Evolutionary conservation across 2,888 invertebrate species (phyloP).

Genomic region (Apoda limacodes): DNA sequence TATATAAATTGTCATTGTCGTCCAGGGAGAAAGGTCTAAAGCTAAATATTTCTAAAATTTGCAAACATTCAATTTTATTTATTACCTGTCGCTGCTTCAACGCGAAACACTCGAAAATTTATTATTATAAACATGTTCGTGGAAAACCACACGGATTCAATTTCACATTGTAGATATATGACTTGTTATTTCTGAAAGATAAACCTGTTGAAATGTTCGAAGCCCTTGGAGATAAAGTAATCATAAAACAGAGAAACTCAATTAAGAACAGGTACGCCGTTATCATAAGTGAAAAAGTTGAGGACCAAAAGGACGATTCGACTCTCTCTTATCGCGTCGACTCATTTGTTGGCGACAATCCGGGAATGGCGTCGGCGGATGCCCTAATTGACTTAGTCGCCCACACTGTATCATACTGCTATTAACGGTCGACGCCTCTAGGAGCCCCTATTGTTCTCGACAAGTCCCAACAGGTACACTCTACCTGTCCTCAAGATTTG

Average conservation of each 20-base stretch:
- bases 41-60: too few species aligned
- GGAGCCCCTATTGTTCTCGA: constrained; percentile 59
- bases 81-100: too few species aligned
- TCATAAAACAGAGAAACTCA: constrained; percentile 56
- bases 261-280: constrained; percentile 54
- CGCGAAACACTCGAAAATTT: too few species aligned
- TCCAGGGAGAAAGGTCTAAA: too few species aligned
- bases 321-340: constrained; percentile 51
- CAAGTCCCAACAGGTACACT: constrained; percentile 47
- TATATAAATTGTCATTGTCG: constrained; percentile 26
- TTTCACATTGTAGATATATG: too few species aligned
- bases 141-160: too few species aligned
- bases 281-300: constrained; percentile 47
- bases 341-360: constrained; percentile 65
- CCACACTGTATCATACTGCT: constrained; percentile 59
- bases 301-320: constrained; percentile 41
- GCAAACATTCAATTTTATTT: too few species aligned
- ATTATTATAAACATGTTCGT: too few species aligned
- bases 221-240: constrained; percentile 57
- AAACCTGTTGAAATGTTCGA: too few species aligned
- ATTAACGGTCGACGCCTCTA: constrained; percentile 56
- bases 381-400: constrained; percentile 67
- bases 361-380: constrained; percentile 65
- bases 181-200: too few species aligned
- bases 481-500: constrained; percentile 48